Base-by-base conservation (phyloP, 2,888 invertebrate genomes). In the Noctuana brunneofusca region DNA sequence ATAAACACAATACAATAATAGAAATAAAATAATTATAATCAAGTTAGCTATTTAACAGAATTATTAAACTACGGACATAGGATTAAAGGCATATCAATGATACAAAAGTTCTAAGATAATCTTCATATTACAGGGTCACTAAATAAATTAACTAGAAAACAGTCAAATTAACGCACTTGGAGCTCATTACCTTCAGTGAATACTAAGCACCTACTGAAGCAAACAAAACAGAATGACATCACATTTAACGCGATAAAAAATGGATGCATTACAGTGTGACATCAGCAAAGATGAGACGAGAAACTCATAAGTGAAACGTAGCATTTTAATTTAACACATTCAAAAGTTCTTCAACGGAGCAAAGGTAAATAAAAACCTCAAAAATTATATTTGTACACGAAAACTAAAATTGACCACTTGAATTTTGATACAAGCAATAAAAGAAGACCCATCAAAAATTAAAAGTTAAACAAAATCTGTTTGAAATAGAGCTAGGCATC, bases 211-310 rank as follows among this genome's bases (percentile, higher is more conserved):
- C 41, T 12, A 54, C 18, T 49, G 41, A 27, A 59, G 11, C 27
- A 54, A 54, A 57, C 65, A 65, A 69, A 70, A 68, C 58, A 62
- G 65, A 66, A 70, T 75, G 73, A 74, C 71, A 72, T 74, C 71
- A 73, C 58, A 64, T 48, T 57, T 65, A 69, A 64, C 66, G 62
- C 65, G 66, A 68, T 69, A n/a, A 71, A 69, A 71, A 69, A 65
- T 71, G 64, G 64, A 71, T 69, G 63, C 68, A 64, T 58, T 63
- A 58, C 43, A 63, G 68, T 68, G 71, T 74, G 75, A 76, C 72
- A 74, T 75, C 77, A 77, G 72, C 63, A 59, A 68, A 63, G 57
- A 69, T 65, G 69, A 66, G 63, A 71, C 59, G 69, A 66, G 63
- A 71, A 58, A 68, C 69, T 68, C 65, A 57, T 52, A 35, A 30